Percentiles rank a stretch among this genome's conserved stretches.
phyloP scores from a whole-genome alignment of 2,797 vertebrate genomes.

The Buceros bicornis region DNA sequence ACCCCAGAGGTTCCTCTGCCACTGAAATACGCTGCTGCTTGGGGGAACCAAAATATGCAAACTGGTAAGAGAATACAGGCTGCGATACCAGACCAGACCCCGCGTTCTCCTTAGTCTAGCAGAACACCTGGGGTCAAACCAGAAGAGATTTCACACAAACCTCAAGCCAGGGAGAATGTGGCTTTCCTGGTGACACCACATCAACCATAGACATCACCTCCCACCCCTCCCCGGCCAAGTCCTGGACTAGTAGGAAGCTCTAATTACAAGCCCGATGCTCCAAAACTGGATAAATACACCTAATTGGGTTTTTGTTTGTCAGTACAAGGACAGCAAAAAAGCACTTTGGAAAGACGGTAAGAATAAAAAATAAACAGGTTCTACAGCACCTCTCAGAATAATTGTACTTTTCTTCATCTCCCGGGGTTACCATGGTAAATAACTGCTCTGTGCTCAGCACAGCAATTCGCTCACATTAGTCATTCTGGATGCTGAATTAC shows the following conservation, averaged over 20 bases:
- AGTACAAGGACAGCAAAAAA: neutral
- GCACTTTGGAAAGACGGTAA: neutral
- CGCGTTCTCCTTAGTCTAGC: accelerated
- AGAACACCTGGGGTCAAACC: accelerated
- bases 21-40: accelerated
- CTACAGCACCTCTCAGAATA: neutral
- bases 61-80: accelerated
- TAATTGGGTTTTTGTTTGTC: neutral
- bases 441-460: slow-evolving; percentile 11
- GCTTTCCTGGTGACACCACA: accelerated
- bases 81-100: accelerated
- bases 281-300: neutral
- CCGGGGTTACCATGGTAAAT: slow-evolving; percentile 51
- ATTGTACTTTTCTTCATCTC: slow-evolving; percentile 38
- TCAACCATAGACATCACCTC: accelerated
- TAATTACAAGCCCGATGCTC: neutral
- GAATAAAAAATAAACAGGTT: slow-evolving; percentile 1
- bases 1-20: neutral
- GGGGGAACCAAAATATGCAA: accelerated
- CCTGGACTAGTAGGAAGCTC: neutral
- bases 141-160: neutral
- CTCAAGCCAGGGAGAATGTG: accelerated
- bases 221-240: neutral
- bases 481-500: neutral
- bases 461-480: neutral